These are phyloP conservation scores for Drosophila diplacantha DNA, from an alignment of 2,888 invertebrate species.

Conservation along the genomic window DNA sequence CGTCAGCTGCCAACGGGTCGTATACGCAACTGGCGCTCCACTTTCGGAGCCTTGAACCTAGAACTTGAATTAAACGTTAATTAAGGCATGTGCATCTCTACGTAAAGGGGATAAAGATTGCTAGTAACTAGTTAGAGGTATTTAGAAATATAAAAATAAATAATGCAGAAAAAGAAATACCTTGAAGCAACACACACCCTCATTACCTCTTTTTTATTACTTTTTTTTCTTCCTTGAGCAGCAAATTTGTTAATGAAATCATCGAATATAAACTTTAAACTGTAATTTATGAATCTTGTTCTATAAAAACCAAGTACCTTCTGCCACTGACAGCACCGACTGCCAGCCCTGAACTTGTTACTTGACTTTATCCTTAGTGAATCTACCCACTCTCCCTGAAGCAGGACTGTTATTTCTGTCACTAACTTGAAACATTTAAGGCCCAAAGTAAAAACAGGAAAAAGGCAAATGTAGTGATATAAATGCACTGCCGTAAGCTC, in stretches of 20 bases:
- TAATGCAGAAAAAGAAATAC: background rate
- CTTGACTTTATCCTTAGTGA: slow-evolving; percentile 4
- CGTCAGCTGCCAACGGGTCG: background rate
- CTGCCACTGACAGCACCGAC: too few species aligned
- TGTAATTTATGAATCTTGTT: background rate
- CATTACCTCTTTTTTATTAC: background rate
- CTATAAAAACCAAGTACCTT: too few species aligned
- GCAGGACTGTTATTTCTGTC: background rate
- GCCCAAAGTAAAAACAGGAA: background rate
- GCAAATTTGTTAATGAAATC: background rate
- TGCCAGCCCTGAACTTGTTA: slow-evolving; percentile 8
- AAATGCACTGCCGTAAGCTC: background rate
- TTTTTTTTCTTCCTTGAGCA: background rate
- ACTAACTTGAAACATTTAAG: slow-evolving; percentile 5
- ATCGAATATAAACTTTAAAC: background rate
- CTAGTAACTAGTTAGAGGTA: background rate
- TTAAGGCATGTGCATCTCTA: background rate
- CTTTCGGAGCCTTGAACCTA: slow-evolving; percentile 5
- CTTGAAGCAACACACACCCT: too few species aligned
- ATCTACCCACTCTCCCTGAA: background rate
- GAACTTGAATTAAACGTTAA: slow-evolving; percentile 3
- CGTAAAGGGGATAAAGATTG: background rate
- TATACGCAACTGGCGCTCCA: slow-evolving; percentile 4
- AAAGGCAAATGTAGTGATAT: slow-evolving; percentile 1
- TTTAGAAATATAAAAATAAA: background rate